Percentiles rank a stretch among this genome's conserved stretches.
Evolutionary conservation across 1,140 invertebrate genomes (phyloP).

Genomic region (Cotesia typhae): DNA sequence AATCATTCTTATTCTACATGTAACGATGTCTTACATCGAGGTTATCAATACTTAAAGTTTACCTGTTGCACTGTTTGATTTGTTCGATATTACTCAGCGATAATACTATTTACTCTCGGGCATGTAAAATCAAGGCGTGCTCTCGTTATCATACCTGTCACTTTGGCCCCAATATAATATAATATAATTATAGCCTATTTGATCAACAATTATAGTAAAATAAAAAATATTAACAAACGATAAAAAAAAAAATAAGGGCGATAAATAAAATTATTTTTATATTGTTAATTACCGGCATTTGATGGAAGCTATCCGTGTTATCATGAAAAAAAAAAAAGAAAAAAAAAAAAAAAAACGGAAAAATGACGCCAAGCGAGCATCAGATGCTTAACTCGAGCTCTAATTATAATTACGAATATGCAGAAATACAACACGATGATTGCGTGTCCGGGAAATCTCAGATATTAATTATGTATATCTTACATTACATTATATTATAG

Average conservation of each 20-base stretch:
- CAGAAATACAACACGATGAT: conserved; percentile 22
- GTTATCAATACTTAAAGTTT: conserved; percentile 47
- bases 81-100: conserved; percentile 53
- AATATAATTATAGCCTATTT: conserved; percentile 29
- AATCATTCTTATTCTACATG: background rate
- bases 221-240: conserved; percentile 10
- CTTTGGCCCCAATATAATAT: conserved; percentile 42
- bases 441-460: conserved; percentile 46
- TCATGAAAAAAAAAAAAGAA: too few species aligned
- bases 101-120: conserved; percentile 57
- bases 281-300: too few species aligned
- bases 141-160: conserved; percentile 49
- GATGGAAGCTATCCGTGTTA: too few species aligned
- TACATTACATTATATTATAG: background rate
- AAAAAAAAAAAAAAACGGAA: too few species aligned
- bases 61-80: conserved; percentile 47
- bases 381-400: conserved; percentile 8
- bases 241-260: background rate
- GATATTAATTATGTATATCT: conserved; percentile 20
- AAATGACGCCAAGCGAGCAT: background rate
- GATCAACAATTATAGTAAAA: conserved; percentile 14
- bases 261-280: background rate
- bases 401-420: conserved; percentile 37
- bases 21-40: conserved; percentile 32
- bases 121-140: conserved; percentile 56